These are phyloP conservation scores for Bacillus rossius DNA, from an alignment of 1,140 invertebrate species.

Conservation along the genomic window DNA sequence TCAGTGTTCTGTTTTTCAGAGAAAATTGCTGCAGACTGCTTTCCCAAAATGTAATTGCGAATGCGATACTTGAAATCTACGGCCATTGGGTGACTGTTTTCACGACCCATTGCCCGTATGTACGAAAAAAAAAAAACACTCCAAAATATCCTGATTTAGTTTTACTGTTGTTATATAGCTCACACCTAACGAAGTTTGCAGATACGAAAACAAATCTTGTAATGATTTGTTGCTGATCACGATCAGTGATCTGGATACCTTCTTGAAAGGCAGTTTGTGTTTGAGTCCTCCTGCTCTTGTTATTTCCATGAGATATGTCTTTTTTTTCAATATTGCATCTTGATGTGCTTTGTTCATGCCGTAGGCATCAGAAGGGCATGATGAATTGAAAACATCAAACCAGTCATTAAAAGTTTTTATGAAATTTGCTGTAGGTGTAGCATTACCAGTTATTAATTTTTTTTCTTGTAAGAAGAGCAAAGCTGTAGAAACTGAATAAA, in stretches of 20 bases:
- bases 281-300: neutral
- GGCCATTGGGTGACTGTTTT: too few species aligned
- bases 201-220: constrained; percentile 5
- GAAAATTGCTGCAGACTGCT: too few species aligned
- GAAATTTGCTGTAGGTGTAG: constrained; percentile 7
- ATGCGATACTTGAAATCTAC: too few species aligned
- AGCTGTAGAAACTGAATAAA: constrained; percentile 5
- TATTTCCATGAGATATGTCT: neutral
- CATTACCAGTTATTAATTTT: neutral
- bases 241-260: constrained; percentile 12
- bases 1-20: too few species aligned
- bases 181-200: constrained; percentile 5
- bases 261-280: constrained; percentile 17
- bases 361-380: constrained; percentile 10
- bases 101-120: too few species aligned
- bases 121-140: constrained; percentile 21
- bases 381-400: constrained; percentile 24
- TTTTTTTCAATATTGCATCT: neutral
- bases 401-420: constrained; percentile 18
- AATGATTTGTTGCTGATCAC: constrained; percentile 15
- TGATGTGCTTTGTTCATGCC: constrained; percentile 9
- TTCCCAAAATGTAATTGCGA: too few species aligned
- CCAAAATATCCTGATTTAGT: constrained; percentile 20
- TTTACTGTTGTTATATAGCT: constrained; percentile 11
- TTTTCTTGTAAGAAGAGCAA: constrained; percentile 4